Conservation (phyloP, 2,888 invertebrate species). For the Noctua fimbriata region DNA sequence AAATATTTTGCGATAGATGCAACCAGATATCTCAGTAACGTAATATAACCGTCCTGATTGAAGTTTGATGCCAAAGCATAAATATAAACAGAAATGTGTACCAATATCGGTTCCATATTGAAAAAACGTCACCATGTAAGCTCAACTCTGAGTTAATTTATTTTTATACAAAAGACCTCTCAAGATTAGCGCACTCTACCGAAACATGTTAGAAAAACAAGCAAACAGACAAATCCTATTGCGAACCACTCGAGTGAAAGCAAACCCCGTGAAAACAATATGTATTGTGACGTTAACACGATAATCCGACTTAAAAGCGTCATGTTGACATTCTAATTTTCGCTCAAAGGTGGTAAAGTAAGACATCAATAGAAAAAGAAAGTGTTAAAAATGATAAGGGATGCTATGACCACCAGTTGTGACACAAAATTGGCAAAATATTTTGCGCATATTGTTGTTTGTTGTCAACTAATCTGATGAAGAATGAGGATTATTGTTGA, state of each 20-base stretch:
- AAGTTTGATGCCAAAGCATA: not conserved
- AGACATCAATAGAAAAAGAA: constrained; percentile 77
- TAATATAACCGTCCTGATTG: no score
- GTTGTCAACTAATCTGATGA: constrained; percentile 73
- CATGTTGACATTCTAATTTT: constrained; percentile 87
- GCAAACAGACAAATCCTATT: constrained; percentile 47
- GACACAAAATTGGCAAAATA: constrained; percentile 88
- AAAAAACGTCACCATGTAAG: not conserved
- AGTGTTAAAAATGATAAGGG: constrained; percentile 75
- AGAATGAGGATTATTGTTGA: constrained; percentile 54
- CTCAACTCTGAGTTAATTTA: constrained; percentile 18
- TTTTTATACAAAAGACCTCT: constrained; percentile 29
- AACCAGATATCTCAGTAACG: no score
- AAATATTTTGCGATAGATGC: not conserved
- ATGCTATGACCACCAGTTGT: constrained; percentile 86
- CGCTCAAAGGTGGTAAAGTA: constrained; percentile 61
- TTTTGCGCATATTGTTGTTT: constrained; percentile 80
- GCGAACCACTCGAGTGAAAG: constrained; percentile 69
- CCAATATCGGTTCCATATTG: not conserved
- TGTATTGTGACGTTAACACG: constrained; percentile 73
- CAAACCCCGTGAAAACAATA: constrained; percentile 76
- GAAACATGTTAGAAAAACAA: constrained; percentile 39
- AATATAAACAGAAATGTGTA: not conserved
- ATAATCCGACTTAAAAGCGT: constrained; percentile 76
- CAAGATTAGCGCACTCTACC: constrained; percentile 36